These are phyloP conservation scores for Euzetes globulus DNA, from an alignment of 2,888 invertebrate genomes.

Conservation along the genomic window DNA sequence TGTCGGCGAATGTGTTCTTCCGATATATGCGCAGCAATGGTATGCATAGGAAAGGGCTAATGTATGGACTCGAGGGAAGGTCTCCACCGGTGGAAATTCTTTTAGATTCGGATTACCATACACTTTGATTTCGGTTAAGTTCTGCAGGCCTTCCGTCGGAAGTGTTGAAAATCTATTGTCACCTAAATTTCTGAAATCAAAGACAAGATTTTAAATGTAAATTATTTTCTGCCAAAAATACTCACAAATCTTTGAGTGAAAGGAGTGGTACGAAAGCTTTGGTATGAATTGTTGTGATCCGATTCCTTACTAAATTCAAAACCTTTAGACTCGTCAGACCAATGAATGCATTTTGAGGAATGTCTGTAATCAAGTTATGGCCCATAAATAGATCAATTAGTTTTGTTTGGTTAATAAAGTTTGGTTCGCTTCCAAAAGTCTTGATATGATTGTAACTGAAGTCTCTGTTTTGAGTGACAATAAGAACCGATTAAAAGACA, in stretches of 20 bases:
- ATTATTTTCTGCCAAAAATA: not conserved
- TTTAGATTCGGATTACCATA: slow-evolving; percentile 81
- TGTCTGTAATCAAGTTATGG: slow-evolving; percentile 66
- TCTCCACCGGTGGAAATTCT: slow-evolving; percentile 76
- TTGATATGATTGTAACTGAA: slow-evolving; percentile 73
- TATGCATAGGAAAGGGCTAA: slow-evolving; percentile 86
- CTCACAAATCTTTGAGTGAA: slow-evolving; percentile 76
- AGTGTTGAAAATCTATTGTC: slow-evolving; percentile 76
- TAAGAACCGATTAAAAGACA: not conserved
- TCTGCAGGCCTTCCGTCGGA: slow-evolving; percentile 71
- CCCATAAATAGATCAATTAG: slow-evolving; percentile 76
- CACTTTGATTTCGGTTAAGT: slow-evolving; percentile 74
- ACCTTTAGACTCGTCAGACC: slow-evolving; percentile 73
- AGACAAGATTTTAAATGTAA: not conserved
- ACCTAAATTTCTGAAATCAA: slow-evolving; percentile 66
- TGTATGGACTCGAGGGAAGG: slow-evolving; percentile 76
- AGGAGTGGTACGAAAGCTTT: slow-evolving; percentile 71
- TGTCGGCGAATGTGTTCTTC: slow-evolving; percentile 44
- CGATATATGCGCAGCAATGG: slow-evolving; percentile 86
- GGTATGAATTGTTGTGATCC: slow-evolving; percentile 71
- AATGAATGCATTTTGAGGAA: slow-evolving; percentile 68
- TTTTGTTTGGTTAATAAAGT: slow-evolving; percentile 59
- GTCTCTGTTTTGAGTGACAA: slow-evolving; percentile 57
- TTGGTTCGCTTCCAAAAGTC: slow-evolving; percentile 59
- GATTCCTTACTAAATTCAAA: slow-evolving; percentile 77